A percentile compares a stretch with the other conserved stretches of the same genome.
Evolutionary conservation across 2,113 vertebrate species (phyloP).

Genomic region (Meleagris gallopavo): DNA sequence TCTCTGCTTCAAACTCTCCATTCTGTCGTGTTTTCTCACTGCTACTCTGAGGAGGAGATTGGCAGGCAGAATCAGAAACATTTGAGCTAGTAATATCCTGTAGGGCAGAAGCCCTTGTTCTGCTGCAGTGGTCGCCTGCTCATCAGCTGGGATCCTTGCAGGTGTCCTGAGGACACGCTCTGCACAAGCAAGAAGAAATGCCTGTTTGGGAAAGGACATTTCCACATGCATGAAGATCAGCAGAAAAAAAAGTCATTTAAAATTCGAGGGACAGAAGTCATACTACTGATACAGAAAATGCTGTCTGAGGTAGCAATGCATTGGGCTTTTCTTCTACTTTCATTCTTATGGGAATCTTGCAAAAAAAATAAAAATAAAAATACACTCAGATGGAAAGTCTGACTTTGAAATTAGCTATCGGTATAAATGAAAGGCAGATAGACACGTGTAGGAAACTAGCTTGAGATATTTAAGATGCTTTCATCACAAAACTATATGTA

Average conservation of each 20-base stretch:
- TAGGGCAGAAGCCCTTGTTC: neutral
- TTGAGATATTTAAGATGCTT: neutral
- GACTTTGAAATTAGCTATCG: neutral
- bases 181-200: neutral
- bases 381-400: neutral
- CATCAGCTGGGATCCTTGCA: neutral
- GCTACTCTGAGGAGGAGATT: neutral
- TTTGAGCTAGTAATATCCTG: neutral
- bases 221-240: neutral
- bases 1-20: neutral
- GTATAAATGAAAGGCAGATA: neutral
- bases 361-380: neutral
- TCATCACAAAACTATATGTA: neutral
- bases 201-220: neutral
- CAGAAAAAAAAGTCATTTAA: neutral
- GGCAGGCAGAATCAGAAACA: neutral
- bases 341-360: neutral
- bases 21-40: neutral
- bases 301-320: neutral
- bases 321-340: neutral
- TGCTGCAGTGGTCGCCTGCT: neutral
- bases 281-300: neutral
- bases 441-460: neutral
- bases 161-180: accelerated
- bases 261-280: neutral